Base-by-base conservation (phyloP, 2,888 invertebrate species). In the Macaria liturata region DNA sequence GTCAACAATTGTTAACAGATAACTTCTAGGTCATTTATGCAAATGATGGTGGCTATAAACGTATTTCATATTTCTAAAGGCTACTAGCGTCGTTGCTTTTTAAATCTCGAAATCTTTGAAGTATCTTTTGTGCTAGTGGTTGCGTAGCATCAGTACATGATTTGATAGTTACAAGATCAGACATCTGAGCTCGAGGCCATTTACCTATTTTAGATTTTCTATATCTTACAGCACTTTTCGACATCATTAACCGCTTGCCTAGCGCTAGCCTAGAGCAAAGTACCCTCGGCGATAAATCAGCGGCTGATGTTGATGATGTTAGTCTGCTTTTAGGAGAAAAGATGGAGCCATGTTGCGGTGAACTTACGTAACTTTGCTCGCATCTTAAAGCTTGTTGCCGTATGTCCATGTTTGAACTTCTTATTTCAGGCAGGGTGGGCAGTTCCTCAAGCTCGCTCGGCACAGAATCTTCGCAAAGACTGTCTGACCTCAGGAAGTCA, bases 311-410 rank as follows among this genome's bases (percentile, higher is more conserved):
- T 0, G 80, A 69, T 9, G 86, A 81, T 3, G 78, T 69, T 7
- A 80, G 52, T 57, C 70, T 79, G 1, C 70, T 67, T 9, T 72
- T 70, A 0, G 77, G 73, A 9, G 83, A 79, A 0, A 78, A 75
- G 3, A 75, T 61, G 0, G 85, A 81, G 2, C 81, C 83, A 40
- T 83, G 83, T 1, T 78, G 72, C 2, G 83, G 85, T 3, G 88
- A 86, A 63, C 83, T 88, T 1, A 80, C 53, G 60, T 81, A 86
- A 43, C 80, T 80, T 44, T 80, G 82, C 44, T 89, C 88, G 61
- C 78, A 80, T 70, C 74, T 75, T 46, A 76, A 84, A 2, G 83
- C 64, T 32, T 82, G 65, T 37, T 80, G 80, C 4, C 72, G 67
- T 3, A 64, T 64, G 9, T 75, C 73, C 4, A 57, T 55, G 3